These are phyloP conservation scores for Harpalus rubripes DNA, from an alignment of 2,888 invertebrate species.

Conservation along the genomic window DNA sequence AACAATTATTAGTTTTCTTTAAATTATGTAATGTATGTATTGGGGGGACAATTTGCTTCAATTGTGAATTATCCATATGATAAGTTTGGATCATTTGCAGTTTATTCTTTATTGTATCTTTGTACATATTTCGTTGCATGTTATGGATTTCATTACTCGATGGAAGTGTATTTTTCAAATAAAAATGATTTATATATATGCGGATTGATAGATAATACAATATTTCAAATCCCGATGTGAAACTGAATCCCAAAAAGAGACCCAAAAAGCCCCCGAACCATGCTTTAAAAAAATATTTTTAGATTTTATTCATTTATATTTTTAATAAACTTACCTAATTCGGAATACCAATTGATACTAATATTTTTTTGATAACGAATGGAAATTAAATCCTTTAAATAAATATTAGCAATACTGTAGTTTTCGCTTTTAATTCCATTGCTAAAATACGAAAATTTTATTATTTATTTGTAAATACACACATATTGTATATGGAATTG, in stretches of 20 bases:
- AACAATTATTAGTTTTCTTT: conserved; percentile 47
- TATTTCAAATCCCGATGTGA: conserved; percentile 84
- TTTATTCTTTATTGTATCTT: not conserved
- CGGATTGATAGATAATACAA: conserved; percentile 82
- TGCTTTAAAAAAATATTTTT: conserved; percentile 78
- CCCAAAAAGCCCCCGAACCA: conserved; percentile 86
- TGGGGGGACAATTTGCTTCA: conserved; percentile 34
- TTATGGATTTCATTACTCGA: conserved; percentile 12
- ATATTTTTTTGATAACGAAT: conserved; percentile 84
- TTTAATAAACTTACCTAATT: conserved; percentile 79
- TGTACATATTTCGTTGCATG: not conserved
- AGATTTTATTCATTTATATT: conserved; percentile 6
- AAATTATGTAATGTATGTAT: conserved; percentile 29
- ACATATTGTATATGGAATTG: no score
- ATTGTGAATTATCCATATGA: not conserved
- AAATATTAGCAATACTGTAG: conserved; percentile 82
- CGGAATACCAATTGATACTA: conserved; percentile 85
- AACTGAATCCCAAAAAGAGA: conserved; percentile 85
- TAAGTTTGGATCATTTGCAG: not conserved
- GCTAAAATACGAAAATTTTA: conserved; percentile 31
- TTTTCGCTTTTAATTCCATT: conserved; percentile 77
- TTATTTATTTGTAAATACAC: not conserved
- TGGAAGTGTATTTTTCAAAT: conserved; percentile 19
- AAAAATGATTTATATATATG: conserved; percentile 71
- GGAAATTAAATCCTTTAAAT: conserved; percentile 84